These are phyloP conservation scores for Sphaeridia pumilis DNA, from an alignment of 2,888 invertebrate species.

Conservation along the genomic window DNA sequence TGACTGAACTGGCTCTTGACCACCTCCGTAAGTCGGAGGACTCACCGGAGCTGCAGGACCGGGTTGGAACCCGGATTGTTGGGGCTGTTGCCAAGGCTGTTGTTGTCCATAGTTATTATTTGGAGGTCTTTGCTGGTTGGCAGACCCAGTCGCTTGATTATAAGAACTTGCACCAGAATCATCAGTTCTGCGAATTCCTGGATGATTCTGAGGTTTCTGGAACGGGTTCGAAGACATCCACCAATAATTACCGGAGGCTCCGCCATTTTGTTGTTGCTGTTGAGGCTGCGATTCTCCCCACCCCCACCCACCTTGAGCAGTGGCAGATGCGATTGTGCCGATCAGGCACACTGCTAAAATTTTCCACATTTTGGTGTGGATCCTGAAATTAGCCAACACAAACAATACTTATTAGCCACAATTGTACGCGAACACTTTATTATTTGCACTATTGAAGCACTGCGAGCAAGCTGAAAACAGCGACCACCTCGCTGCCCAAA, in stretches of 20 bases:
- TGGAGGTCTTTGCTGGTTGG: neutral
- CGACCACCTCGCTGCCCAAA: no score
- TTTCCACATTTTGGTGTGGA: no score
- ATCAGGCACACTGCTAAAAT: no score
- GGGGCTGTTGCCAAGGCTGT: neutral
- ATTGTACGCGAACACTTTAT: no score
- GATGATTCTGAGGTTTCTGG: conserved; percentile 32
- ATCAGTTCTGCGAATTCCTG: conserved; percentile 24
- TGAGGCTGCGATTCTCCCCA: neutral
- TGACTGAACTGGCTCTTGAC: neutral
- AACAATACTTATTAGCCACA: no score
- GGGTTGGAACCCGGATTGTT: neutral
- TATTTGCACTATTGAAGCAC: no score
- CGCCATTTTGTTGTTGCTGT: no score
- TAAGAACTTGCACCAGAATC: conserved; percentile 5
- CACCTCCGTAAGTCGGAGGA: neutral
- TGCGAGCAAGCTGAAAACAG: no score
- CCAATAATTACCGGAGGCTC: conserved; percentile 30
- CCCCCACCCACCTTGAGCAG: neutral
- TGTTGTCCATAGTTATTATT: neutral
- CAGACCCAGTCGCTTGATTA: conserved; percentile 1
- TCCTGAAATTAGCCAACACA: no score
- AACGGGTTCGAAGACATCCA: conserved; percentile 29
- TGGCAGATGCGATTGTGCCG: neutral
- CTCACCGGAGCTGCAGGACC: neutral